Base-by-base conservation (phyloP, 2,797 vertebrate species). In the Orestias chungarensis region DNA sequence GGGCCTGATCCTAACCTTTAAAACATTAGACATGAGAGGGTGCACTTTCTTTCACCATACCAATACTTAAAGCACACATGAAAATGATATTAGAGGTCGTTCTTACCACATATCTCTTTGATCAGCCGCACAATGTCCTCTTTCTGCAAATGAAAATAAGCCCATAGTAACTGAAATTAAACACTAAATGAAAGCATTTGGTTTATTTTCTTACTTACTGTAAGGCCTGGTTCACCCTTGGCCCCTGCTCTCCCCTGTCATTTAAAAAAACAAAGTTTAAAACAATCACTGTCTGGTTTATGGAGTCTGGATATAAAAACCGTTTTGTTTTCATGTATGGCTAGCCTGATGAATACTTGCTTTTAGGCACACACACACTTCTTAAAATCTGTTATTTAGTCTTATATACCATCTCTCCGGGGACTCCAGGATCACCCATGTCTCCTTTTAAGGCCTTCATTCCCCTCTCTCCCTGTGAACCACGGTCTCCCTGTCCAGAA, bases 41-140 rank as follows among this genome's bases (percentile, higher is more conserved):
- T 35, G 55, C 12, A 23, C 31, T 35, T 59, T 61, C 33, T 61
- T 38, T 61, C 20, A 38, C 18, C 8, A 20, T 33, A 3, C 1
- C 20, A 23, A 20, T 6, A 38, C 38, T 61, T 23, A 42, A 35
- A 40, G 59, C 23, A 17, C 23, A 25, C 14, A 7, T 25, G 12
- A 62, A 62, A 42, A 62, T 62, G 17, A 66, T 14, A 78, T 1
- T 55, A 35, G 23, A 5, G 12, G 47, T 1, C 57, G 25, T 17
- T 74, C 95, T 95, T 93, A 97, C 96, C 96, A 82, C 96, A 97
- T 74, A 97, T 96, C 90, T 97, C 96, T 91, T 95, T 97, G 82
- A 98, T 96, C 88, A 97, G 89, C 88, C 96, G 96, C 82, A 97
- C 96, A 54, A 98, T 92, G 82, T 96, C 96, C 87, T 97, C 96